Percentiles rank a stretch among this genome's conserved stretches.
These are phyloP conservation scores for Phrynocephalus vlangalii DNA, from an alignment of 2,797 vertebrate species.

Conservation along the genomic window DNA sequence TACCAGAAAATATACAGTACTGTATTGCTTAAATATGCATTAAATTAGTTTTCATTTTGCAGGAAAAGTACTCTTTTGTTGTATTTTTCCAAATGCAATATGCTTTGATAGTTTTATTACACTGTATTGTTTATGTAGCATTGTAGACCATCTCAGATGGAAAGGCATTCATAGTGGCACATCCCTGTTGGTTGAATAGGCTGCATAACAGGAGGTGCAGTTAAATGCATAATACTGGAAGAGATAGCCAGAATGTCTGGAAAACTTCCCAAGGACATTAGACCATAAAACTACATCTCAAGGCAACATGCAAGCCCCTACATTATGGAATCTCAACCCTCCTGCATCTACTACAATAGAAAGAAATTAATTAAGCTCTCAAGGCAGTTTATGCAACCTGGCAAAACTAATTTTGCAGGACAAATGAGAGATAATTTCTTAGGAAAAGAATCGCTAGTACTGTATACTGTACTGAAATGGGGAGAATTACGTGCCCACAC, in stretches of 20 bases:
- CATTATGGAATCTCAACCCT: neutral
- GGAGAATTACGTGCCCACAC: neutral
- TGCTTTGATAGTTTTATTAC: neutral
- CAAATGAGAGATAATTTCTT: neutral
- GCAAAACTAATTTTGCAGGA: neutral
- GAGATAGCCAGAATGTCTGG: conserved; percentile 17
- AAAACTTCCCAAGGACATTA: conserved; percentile 20
- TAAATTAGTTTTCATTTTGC: neutral
- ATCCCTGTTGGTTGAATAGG: conserved; percentile 7
- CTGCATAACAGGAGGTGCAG: conserved; percentile 8
- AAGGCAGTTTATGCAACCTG: neutral
- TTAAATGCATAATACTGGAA: neutral
- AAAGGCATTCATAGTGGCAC: neutral
- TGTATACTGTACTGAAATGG: neutral
- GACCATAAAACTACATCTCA: neutral
- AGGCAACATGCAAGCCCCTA: conserved; percentile 3
- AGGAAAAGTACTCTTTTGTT: neutral
- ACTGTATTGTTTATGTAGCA: neutral
- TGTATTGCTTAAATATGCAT: neutral
- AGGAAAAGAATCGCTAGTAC: neutral
- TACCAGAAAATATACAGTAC: neutral
- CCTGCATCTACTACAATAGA: neutral
- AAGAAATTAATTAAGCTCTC: neutral
- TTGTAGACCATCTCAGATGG: neutral
- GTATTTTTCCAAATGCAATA: conserved; percentile 6